These are phyloP conservation scores for Apus apus DNA, from an alignment of 2,113 vertebrate genomes.

Conservation along the genomic window DNA sequence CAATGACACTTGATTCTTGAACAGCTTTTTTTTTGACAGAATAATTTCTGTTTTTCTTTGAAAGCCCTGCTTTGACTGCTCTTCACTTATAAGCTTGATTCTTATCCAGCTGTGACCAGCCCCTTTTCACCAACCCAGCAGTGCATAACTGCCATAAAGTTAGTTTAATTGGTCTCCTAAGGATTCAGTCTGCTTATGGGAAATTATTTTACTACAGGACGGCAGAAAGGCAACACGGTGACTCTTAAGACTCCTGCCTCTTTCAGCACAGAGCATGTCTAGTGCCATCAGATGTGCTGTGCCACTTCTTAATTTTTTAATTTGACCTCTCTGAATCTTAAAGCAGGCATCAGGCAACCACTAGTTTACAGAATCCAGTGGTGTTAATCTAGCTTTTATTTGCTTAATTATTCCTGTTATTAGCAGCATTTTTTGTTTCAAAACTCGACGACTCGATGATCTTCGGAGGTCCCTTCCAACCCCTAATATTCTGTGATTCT, in stretches of 20 bases:
- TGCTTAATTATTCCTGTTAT: neutral
- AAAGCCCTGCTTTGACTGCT: neutral
- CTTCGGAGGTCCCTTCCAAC: no score
- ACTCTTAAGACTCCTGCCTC: neutral
- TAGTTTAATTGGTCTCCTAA: slow-evolving; percentile 35
- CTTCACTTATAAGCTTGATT: neutral
- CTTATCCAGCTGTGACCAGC: neutral
- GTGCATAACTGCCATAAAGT: neutral
- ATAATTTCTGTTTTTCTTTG: neutral
- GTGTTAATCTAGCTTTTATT: neutral
- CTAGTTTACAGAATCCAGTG: neutral
- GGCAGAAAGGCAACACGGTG: neutral
- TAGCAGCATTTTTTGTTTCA: neutral
- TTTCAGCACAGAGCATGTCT: neutral
- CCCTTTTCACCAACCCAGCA: neutral
- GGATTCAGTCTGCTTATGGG: neutral
- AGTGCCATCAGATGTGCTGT: accelerated
- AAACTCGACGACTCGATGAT: no score
- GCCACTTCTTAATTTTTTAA: neutral
- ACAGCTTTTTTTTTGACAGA: neutral
- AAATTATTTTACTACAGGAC: neutral
- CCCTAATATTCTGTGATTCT: no score
- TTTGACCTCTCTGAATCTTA: neutral
- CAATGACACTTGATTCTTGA: neutral
- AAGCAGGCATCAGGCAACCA: neutral